Conservation (phyloP, 2,113 vertebrate species). For the Sinocyclocheilus grahami region DNA sequence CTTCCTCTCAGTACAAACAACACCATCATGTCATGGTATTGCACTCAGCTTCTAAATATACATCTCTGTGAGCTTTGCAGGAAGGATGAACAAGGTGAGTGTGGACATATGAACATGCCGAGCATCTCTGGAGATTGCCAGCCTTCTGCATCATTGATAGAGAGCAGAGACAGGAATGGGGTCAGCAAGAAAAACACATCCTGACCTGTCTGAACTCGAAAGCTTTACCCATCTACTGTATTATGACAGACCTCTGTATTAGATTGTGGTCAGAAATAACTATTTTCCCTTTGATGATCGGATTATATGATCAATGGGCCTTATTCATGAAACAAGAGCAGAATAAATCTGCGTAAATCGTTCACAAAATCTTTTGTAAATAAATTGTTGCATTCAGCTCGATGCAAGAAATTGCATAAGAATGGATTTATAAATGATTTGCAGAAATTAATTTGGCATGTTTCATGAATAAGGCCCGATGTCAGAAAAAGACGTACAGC, state of each 20-base stretch:
- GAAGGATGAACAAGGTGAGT: slow-evolving; percentile 32
- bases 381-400: neutral
- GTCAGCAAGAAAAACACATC: slow-evolving; percentile 40
- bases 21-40: neutral
- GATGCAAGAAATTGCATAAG: neutral
- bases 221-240: slow-evolving; percentile 13
- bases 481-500: neutral
- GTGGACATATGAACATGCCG: slow-evolving; percentile 32
- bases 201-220: slow-evolving; percentile 12
- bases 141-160: slow-evolving; percentile 54
- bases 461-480: neutral
- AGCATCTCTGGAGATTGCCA: slow-evolving; percentile 32
- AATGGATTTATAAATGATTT: neutral
- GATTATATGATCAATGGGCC: neutral
- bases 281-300: neutral
- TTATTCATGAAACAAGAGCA: slow-evolving; percentile 4
- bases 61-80: slow-evolving; percentile 20
- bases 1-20: slow-evolving; percentile 5
- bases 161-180: slow-evolving; percentile 24
- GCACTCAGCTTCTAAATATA: slow-evolving; percentile 39
- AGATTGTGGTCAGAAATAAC: neutral
- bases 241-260: neutral
- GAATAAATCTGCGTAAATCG: neutral
- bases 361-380: neutral
- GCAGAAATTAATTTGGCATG: neutral